Evolutionary conservation across 2,888 invertebrate genomes (phyloP), one percentile per base, ranked within the genome.

Genomic region (Tetanocera ferruginea): DNA sequence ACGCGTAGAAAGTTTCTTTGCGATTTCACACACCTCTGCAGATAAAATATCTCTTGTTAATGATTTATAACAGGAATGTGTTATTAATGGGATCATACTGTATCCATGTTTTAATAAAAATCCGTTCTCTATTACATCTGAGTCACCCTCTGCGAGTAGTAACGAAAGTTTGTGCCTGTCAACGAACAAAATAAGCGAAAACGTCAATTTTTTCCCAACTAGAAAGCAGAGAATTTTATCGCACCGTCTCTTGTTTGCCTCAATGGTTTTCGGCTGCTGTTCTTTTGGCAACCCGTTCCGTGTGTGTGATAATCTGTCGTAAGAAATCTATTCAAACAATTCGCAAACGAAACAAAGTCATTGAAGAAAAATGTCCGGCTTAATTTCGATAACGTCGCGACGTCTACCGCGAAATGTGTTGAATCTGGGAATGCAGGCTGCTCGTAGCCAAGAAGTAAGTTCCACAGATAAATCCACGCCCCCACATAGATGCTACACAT

Each of bases 351-450:
- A 67, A 67, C 14, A 67, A 75, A 67, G 28, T 49, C 23, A 34
- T 57, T 31, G 34, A 23, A 67, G 52, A 60, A 64, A 69, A 51
- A 91, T 91, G 91, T 90, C 91, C 85, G 90, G 90, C 80, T 88
- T 92, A 88, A 88, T 92, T 82, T 90, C 90, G 76, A 85, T 91
- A 83, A 89, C 91, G 81, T 88, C 90, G 82, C 90, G 91, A 81
- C 90, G 88, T 84, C 82, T 91, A 84, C 90, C 90, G 81, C 89
- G 90, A 80, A 83, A 85, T 88, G 83, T 87, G 79, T 84, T 90
- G 76, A 88, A 83, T 76, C 81, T 85, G 80, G 87, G 87, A 69
- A 81, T 85, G 6, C 84, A 85, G 78, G 83, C 83, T 52, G 83
- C 85, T 78, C 85, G 86, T 55, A 85, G 84, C 80, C 84, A 85